Percentiles rank a stretch among this genome's conserved stretches.
These are phyloP conservation scores for Alosa sapidissima DNA, from an alignment of 2,797 vertebrate species.

Conservation along the genomic window DNA sequence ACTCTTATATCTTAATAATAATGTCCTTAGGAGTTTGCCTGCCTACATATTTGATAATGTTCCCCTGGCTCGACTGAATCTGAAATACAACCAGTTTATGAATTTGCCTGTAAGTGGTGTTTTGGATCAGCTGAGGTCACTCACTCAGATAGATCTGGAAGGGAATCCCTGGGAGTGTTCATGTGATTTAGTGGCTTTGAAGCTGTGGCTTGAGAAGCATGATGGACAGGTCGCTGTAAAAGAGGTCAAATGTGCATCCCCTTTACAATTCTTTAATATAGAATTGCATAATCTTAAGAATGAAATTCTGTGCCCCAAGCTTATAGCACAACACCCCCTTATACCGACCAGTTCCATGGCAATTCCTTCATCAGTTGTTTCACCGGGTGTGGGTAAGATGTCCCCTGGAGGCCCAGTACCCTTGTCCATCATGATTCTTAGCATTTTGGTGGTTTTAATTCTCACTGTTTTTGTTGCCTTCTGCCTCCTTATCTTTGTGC, in stretches of 20 bases:
- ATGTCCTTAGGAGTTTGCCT: constrained; percentile 90
- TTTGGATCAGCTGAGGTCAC: constrained; percentile 90
- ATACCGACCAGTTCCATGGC: constrained; percentile 84
- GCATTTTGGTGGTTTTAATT: constrained; percentile 97
- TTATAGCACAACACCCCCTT: constrained; percentile 84
- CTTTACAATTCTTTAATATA: constrained; percentile 94
- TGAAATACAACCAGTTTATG: constrained; percentile 99
- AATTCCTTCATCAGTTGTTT: constrained; percentile 79
- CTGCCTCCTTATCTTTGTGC: constrained; percentile 94
- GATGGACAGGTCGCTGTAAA: constrained; percentile 90
- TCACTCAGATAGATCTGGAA: constrained; percentile 95
- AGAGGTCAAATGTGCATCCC: constrained; percentile 92
- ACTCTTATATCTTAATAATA: constrained; percentile 97
- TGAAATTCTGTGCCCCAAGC: constrained; percentile 93
- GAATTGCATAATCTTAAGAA: constrained; percentile 93
- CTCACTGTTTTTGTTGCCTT: constrained; percentile 98
- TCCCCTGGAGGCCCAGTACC: constrained; percentile 93
- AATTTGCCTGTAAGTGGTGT: constrained; percentile 96
- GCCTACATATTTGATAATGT: constrained; percentile 91
- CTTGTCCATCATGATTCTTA: constrained; percentile 96
- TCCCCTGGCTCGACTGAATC: constrained; percentile 90
- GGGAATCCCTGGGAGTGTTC: constrained; percentile 99
- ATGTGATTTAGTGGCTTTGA: constrained; percentile 94
- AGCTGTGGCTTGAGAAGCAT: constrained; percentile 96
- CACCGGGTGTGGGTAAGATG: constrained; percentile 86